These are phyloP conservation scores for Polietes domitor DNA, from an alignment of 2,888 invertebrate species.

Conservation along the genomic window DNA sequence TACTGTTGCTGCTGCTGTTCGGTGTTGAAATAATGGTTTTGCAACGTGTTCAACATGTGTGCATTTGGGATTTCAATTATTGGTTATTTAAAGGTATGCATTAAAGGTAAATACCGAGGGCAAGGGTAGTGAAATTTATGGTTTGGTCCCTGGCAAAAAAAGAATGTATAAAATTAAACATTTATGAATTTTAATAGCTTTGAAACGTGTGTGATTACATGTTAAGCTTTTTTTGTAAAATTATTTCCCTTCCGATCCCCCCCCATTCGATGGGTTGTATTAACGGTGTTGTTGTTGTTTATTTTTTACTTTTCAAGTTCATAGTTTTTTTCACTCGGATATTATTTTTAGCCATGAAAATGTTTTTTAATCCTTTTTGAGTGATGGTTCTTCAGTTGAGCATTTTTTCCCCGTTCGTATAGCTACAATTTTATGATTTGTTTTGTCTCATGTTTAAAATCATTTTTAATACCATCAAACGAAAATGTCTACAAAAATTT, in stretches of 20 bases:
- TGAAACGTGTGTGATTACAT: slow-evolving; percentile 43
- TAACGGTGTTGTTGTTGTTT: background rate
- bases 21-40: slow-evolving; percentile 69
- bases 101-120: slow-evolving; percentile 32
- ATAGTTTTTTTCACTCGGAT: slow-evolving; percentile 38
- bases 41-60: slow-evolving; percentile 70
- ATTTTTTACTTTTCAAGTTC: too few relatives aligned
- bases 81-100: slow-evolving; percentile 76
- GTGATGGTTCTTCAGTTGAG: slow-evolving; percentile 39
- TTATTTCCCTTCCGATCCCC: background rate
- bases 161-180: slow-evolving; percentile 33
- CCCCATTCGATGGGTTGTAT: slow-evolving; percentile 37
- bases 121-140: background rate
- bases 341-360: slow-evolving; percentile 56
- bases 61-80: slow-evolving; percentile 79
- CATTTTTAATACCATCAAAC: slow-evolving; percentile 50
- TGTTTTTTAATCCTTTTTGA: slow-evolving; percentile 62
- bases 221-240: slow-evolving; percentile 32
- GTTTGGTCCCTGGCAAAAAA: background rate
- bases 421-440: slow-evolving; percentile 35
- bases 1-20: slow-evolving; percentile 10
- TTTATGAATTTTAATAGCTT: slow-evolving; percentile 44
- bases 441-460: slow-evolving; percentile 46
- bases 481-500: slow-evolving; percentile 23
- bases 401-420: background rate